phyloP scores from a whole-genome alignment of 2,113 vertebrate genomes.

The Psammodynastes pulverulentus region DNA sequence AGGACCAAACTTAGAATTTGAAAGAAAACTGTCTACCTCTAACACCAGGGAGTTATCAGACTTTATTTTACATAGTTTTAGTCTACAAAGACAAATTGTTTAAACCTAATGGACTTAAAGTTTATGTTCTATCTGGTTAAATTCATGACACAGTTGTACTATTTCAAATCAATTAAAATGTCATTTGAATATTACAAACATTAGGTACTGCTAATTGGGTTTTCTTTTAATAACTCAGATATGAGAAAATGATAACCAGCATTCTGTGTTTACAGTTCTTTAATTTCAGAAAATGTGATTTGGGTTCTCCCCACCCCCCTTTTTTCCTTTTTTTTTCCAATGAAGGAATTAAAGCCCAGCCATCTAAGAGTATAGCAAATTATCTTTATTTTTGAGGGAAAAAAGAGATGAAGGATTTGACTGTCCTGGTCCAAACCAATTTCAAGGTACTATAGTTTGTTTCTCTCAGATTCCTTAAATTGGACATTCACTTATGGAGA shows the following conservation, averaged over 20 bases:
- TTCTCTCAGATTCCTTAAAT: slow-evolving; percentile 59
- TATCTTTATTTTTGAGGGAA: slow-evolving; percentile 54
- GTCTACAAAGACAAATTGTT: slow-evolving; percentile 83
- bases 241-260: slow-evolving; percentile 69
- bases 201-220: slow-evolving; percentile 81
- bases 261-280: slow-evolving; percentile 81
- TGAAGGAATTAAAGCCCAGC: slow-evolving; percentile 70
- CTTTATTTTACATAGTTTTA: slow-evolving; percentile 88
- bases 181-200: slow-evolving; percentile 86
- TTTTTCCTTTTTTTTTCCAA: slow-evolving; percentile 64
- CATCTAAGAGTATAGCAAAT: slow-evolving; percentile 71
- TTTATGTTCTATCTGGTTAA: slow-evolving; percentile 80
- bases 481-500: slow-evolving; percentile 44
- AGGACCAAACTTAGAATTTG: slow-evolving; percentile 99
- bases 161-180: slow-evolving; percentile 88
- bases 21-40: slow-evolving; percentile 97
- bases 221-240: slow-evolving; percentile 81
- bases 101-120: slow-evolving; percentile 85
- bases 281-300: slow-evolving; percentile 73
- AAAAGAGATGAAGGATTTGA: slow-evolving; percentile 57
- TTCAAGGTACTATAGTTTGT: slow-evolving; percentile 46
- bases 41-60: slow-evolving; percentile 90
- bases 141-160: slow-evolving; percentile 79
- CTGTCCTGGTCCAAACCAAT: slow-evolving; percentile 59
- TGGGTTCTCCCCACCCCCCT: neutral